Evolutionary conservation across 64 coral and sea anemone species (phyloP), one percentile per base, ranked within the genome.

Genomic region (Hydrozoanthus tunicans): DNA sequence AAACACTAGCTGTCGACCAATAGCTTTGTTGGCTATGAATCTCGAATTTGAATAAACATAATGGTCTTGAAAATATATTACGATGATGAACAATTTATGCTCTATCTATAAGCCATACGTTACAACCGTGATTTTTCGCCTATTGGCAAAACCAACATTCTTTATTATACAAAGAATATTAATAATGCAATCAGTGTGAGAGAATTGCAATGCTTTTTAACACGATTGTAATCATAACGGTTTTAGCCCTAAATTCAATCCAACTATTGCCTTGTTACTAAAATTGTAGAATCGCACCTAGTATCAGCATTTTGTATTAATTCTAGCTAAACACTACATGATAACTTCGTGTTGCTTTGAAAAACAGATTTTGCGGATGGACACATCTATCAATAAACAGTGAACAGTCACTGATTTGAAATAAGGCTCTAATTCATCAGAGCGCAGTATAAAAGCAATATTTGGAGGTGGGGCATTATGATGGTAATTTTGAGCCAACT

Each of bases 401-500:
- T 75, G 64, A 5, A 15, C 72, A 51, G 10, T 51, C 32, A 43
- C 32, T 52, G 43, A 43, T 75, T 12, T 9, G 27, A 52, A 43
- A 75, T 65, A 17, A 82, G 64, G 3, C 17, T 82, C 51, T 26
- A 26, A 65, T 6, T 53, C 27, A 64, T 64, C 59, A 24, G 79
- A 62, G 10, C 79, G 10, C 79, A 81, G 6, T 27, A 9, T 26
- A 27, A 14, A 52, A 61, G 25, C 26, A 82, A 15, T 82, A 82
- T 82, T 64, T 52, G 1, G 43, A 9, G 60, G 60, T 63, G 80
- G 13, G 80, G 80, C 53, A 82, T 82, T 82, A 26, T 82, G 24
- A 82, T 82, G 80, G 80, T 64, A 82, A 82, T 82, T 63, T 79
- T 82, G 12, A 12, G 25, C 26, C 60, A 82, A 64, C 64, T 82